Base-by-base conservation (phyloP, 2,113 vertebrate genomes). In the Microtus montanus region DNA sequence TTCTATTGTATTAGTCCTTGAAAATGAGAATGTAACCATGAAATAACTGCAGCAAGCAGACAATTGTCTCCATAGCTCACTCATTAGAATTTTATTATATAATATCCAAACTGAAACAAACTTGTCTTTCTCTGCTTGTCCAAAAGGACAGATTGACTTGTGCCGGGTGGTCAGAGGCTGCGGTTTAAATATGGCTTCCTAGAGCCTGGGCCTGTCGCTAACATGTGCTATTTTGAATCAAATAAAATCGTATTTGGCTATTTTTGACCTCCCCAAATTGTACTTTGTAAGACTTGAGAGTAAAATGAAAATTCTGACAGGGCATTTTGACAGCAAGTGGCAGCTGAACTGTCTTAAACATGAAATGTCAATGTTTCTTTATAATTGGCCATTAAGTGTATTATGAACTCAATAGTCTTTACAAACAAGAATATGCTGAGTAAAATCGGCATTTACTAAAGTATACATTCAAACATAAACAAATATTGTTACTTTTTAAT, bases 401-500 rank as follows among this genome's bases (percentile, higher is more conserved):
- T 61, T 77, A 95, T 83, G 91, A 71, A 91, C 54, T 95, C 90
- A 95, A 75, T 2, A 92, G 58, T 63, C 71, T 96, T 97, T 95
- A 87, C 89, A 97, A 94, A 47, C 91, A 93, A 10, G 7, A 95
- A 93, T 52, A 78, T 87, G 82, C 89, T 93, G 54, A 80, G 96
- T 96, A 74, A 93, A 95, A 79, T 92, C 78, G 77, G 89, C 52
- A 98, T 93, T 26, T 91, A 95, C 0, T 97, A 64, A 80, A 97
- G 82, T 17, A 49, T 49, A 97, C 77, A 91, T 41, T 84, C n/a
- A 91, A 22, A 33, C 74, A 90, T 89, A 98, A 97, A 96, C 58
- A 98, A 97, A 87, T 75, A 96, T 52, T 96, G 79, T 87, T 98
- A 98, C 96, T 95, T 95, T 96, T 97, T 97, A 97, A 97, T 96